Base-by-base conservation (phyloP, 2,797 vertebrate species). In the Hybognathus amarus region DNA sequence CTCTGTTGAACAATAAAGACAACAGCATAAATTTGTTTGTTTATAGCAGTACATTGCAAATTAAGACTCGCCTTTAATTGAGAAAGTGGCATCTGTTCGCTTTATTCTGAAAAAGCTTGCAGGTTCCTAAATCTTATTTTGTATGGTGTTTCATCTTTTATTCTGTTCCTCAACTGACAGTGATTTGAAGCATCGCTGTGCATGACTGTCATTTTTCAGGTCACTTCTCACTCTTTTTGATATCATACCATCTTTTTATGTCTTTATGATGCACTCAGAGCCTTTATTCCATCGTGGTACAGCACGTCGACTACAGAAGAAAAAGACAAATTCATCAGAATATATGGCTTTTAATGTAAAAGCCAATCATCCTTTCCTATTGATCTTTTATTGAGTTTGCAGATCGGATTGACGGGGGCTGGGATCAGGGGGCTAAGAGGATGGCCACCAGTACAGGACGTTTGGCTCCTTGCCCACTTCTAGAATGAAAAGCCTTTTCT, bases 381-480 rank as follows among this genome's bases (percentile, higher is more conserved):
- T 88, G 91, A n/a, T n/a, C 90, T 94, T 94, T 97, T 95, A 97
- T 97, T 97, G 92, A 92, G 96, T 97, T 96, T 97, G 94, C 86
- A 89, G 94, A 95, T 90, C 91, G 89, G 87, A 89, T 92, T 83
- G 91, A 88, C 88, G 89, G 76, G 86, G 89, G 85, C 80, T 71
- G 87, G 89, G 95, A 95, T 95, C 94, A 96, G 93, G 91, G 77
- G 94, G 94, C 94, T 91, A 93, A 94, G 86, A 89, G 61, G 66
- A 71, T 81, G 86, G 87, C 90, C 90, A 92, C 91, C 91, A 87
- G 79, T 84, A 83, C 79, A 68, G 91, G 88, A 91, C 38, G 78
- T 80, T 85, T 27, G 87, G 85, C 87, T 85, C 47, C 77, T n/a
- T 67, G 84, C 87, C 92, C 88, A 67, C 90, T 96, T 89, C 96